Evolutionary conservation across 2,113 vertebrate genomes (phyloP).

Genomic region (Fregetta grallaria): DNA sequence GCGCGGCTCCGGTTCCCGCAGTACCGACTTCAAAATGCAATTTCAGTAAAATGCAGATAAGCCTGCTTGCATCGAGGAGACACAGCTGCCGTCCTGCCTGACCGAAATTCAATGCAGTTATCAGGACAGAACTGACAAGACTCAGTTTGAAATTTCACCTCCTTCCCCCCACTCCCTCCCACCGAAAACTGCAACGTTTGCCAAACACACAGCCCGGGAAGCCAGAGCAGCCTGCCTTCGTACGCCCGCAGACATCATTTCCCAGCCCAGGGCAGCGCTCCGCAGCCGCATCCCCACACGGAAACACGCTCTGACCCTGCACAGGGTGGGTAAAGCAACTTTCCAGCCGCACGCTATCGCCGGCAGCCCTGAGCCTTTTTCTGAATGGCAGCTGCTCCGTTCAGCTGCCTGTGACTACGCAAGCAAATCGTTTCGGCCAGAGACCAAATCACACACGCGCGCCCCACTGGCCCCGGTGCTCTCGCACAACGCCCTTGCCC

Average conservation of each 20-base stretch:
- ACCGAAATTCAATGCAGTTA: background rate
- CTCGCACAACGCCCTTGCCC: background rate
- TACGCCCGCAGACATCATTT: background rate
- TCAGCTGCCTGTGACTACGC: background rate
- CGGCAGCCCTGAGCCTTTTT: background rate
- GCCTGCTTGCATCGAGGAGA: background rate
- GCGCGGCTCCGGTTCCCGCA: background rate
- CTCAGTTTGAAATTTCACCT: background rate
- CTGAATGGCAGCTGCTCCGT: background rate
- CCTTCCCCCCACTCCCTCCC: background rate
- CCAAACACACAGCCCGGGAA: background rate
- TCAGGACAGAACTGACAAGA: too few species aligned
- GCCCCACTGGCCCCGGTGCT: background rate
- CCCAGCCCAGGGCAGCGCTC: background rate
- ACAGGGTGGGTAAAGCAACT: background rate
- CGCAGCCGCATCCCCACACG: background rate
- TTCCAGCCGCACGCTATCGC: background rate
- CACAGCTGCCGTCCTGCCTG: background rate
- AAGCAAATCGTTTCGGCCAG: background rate
- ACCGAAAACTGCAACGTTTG: background rate
- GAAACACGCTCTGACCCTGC: background rate
- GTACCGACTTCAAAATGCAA: background rate
- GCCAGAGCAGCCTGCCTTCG: rapidly evolving
- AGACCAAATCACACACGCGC: background rate
- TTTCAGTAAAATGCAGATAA: background rate